Evolutionary conservation across 2,888 invertebrate species (phyloP).

Genomic region (Lithophane socia): DNA sequence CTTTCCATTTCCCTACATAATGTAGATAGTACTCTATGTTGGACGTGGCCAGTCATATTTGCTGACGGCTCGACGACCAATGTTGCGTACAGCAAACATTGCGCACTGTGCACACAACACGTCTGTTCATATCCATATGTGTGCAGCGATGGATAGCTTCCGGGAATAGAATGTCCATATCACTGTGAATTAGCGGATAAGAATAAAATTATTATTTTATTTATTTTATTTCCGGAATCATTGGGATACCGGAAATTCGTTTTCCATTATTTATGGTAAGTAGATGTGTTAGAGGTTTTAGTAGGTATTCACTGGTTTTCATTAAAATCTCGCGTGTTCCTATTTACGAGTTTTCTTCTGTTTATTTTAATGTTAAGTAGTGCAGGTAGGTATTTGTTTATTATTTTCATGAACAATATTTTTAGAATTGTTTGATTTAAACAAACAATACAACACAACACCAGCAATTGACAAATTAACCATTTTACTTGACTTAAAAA

Average conservation of each 20-base stretch:
- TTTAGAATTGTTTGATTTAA: too few relatives aligned
- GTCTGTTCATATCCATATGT: slow-evolving; percentile 21
- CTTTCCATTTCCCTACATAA: slow-evolving; percentile 6
- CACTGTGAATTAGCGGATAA: slow-evolving; percentile 5
- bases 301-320: neutral
- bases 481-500: too few relatives aligned
- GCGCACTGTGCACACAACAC: slow-evolving; percentile 49
- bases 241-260: slow-evolving; percentile 14
- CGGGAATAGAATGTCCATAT: slow-evolving; percentile 15
- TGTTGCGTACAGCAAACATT: slow-evolving; percentile 66
- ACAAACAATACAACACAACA: too few relatives aligned
- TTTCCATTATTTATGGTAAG: too few relatives aligned
- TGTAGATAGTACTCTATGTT: slow-evolving; percentile 2
- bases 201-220: slow-evolving; percentile 12
- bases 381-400: too few relatives aligned
- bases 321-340: neutral
- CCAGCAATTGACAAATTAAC: too few relatives aligned
- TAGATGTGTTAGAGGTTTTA: too few relatives aligned
- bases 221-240: neutral
- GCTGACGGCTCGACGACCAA: slow-evolving; percentile 67
- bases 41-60: slow-evolving; percentile 64
- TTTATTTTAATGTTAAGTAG: too few relatives aligned
- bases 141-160: slow-evolving; percentile 35
- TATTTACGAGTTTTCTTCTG: neutral
- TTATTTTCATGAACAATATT: too few relatives aligned